Conservation (phyloP, 2,888 invertebrate genomes). For the Carcina quercana region DNA sequence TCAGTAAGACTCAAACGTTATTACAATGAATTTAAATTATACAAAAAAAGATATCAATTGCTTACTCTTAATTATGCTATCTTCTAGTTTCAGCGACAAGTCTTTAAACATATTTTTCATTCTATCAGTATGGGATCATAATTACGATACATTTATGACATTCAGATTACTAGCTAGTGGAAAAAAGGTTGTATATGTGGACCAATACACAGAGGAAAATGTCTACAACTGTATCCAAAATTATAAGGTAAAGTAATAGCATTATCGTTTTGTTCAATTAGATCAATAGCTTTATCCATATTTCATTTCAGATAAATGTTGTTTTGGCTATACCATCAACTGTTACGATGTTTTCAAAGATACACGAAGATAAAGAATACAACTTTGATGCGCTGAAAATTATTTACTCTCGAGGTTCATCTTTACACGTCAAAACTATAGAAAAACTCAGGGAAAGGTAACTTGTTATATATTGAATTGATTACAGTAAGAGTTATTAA, state of each 20-base stretch:
- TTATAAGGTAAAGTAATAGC: slow-evolving; percentile 26
- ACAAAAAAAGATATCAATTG: too few relatives aligned
- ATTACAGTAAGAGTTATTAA: too few relatives aligned
- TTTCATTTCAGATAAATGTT: slow-evolving; percentile 39
- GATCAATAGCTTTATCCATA: too few relatives aligned
- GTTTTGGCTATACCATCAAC: too few relatives aligned
- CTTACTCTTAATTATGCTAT: slow-evolving; percentile 9
- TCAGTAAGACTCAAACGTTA: slow-evolving; percentile 47
- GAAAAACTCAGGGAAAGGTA: too few relatives aligned
- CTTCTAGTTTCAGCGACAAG: slow-evolving; percentile 36
- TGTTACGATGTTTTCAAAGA: too few relatives aligned
- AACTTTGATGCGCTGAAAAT: slow-evolving; percentile 42
- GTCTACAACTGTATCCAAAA: slow-evolving; percentile 33
- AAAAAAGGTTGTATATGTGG: slow-evolving; percentile 38
- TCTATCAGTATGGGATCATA: slow-evolving; percentile 50
- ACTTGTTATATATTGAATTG: background rate
- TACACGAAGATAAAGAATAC: too few relatives aligned
- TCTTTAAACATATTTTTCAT: slow-evolving; percentile 36
- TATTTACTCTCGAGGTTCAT: slow-evolving; percentile 45
- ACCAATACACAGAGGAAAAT: slow-evolving; percentile 20
- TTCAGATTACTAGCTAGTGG: slow-evolving; percentile 45
- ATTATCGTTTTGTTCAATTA: too few relatives aligned
- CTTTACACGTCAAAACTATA: slow-evolving; percentile 45
- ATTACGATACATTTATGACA: slow-evolving; percentile 49
- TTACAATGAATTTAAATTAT: too few relatives aligned